Percentiles rank a stretch among this genome's conserved stretches.
Evolutionary conservation across 2,888 invertebrate species (phyloP).

Genomic region (Amiota minor): DNA sequence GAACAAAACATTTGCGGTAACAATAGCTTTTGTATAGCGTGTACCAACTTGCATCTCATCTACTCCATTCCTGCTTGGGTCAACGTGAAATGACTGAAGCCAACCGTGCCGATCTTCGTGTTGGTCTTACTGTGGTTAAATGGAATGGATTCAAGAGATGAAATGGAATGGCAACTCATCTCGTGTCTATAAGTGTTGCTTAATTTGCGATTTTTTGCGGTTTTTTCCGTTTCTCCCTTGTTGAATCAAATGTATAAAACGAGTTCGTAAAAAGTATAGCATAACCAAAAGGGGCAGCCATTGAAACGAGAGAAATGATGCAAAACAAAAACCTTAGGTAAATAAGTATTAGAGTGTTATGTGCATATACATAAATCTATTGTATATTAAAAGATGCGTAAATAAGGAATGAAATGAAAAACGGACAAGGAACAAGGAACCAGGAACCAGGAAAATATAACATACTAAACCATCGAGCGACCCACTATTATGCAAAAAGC

Average conservation of each 20-base stretch:
- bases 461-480: background rate
- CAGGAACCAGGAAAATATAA: slow-evolving; percentile 1
- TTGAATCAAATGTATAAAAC: background rate
- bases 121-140: slow-evolving; percentile 34
- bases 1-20: too few species aligned
- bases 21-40: too few species aligned
- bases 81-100: background rate
- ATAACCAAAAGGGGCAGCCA: background rate
- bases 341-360: slow-evolving; percentile 46
- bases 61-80: too few species aligned
- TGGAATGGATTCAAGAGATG: slow-evolving; percentile 54
- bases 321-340: slow-evolving; percentile 63
- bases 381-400: slow-evolving; percentile 43
- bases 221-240: slow-evolving; percentile 33
- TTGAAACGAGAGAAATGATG: slow-evolving; percentile 23
- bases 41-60: too few species aligned
- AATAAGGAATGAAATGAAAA: slow-evolving; percentile 28
- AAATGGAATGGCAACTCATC: slow-evolving; percentile 43
- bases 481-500: too few species aligned
- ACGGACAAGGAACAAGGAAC: slow-evolving; percentile 4
- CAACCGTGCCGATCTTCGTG: background rate
- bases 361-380: slow-evolving; percentile 50
- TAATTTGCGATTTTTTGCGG: slow-evolving; percentile 57
- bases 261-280: background rate
- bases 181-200: slow-evolving; percentile 59